phyloP scores from a whole-genome alignment of 2,113 vertebrate genomes.

The Phylloscopus whistleri region DNA sequence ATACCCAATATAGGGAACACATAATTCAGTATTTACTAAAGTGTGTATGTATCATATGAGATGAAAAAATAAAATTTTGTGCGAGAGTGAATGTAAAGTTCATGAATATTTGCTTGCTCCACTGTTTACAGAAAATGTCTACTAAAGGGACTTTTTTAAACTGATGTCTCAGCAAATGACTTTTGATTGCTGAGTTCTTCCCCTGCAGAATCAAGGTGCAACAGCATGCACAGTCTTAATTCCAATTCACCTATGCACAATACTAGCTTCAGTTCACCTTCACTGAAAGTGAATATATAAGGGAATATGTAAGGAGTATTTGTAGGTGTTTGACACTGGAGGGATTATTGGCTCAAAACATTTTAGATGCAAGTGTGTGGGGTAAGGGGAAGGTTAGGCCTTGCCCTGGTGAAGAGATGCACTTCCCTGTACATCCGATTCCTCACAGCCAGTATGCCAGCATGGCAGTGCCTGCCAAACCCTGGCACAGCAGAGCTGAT shows the following conservation, averaged over 20 bases:
- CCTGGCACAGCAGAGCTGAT: not conserved
- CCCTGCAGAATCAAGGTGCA: not conserved
- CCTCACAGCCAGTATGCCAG: not conserved
- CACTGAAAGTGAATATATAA: not conserved
- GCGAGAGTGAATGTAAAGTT: not conserved
- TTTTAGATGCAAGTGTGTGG: not conserved
- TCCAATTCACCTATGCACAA: not conserved
- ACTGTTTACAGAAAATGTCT: not conserved
- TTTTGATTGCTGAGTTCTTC: not conserved
- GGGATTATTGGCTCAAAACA: not conserved
- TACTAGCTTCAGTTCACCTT: not conserved
- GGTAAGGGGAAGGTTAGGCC: fast-evolving
- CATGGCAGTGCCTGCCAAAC: not conserved
- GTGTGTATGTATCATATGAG: not conserved
- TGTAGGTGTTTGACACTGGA: not conserved
- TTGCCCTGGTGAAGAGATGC: not conserved
- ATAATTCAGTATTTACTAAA: not conserved
- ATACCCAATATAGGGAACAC: not conserved
- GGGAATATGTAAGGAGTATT: not conserved
- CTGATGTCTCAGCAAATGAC: not conserved
- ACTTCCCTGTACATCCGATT: no score
- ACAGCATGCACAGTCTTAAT: not conserved
- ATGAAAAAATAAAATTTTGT: not conserved
- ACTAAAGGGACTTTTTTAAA: not conserved
- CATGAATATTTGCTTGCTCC: not conserved